These are phyloP conservation scores for Danionella cerebrum DNA, from an alignment of 2,113 vertebrate genomes.

Conservation along the genomic window DNA sequence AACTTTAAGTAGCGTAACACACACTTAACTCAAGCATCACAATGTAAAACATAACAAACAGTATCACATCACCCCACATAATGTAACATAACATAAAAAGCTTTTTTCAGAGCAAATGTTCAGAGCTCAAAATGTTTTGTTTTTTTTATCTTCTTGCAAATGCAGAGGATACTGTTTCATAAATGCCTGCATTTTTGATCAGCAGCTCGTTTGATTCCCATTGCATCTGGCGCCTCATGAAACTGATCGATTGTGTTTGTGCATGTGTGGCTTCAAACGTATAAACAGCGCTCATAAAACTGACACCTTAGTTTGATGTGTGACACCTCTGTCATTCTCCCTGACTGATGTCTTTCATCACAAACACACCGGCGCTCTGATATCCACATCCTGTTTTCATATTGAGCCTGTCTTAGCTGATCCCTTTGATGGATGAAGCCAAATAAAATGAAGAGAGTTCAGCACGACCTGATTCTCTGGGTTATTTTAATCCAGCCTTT, in stretches of 20 bases:
- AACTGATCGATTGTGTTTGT: slow-evolving; percentile 11
- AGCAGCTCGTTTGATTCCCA: not conserved
- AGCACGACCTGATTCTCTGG: not conserved
- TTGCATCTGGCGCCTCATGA: slow-evolving; percentile 26
- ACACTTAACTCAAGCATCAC: too few species aligned
- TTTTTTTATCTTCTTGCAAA: not conserved
- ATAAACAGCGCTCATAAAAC: slow-evolving; percentile 41
- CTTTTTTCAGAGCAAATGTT: too few species aligned
- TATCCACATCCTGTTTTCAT: slow-evolving; percentile 36
- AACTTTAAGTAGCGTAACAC: too few species aligned
- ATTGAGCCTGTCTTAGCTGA: slow-evolving; percentile 8
- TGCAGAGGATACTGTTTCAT: not conserved
- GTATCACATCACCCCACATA: too few species aligned
- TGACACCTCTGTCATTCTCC: slow-evolving; percentile 43
- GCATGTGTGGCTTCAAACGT: slow-evolving; percentile 7
- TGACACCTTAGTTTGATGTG: slow-evolving; percentile 48
- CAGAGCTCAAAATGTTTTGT: too few species aligned
- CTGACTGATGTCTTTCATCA: slow-evolving; percentile 41
- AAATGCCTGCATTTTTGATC: not conserved
- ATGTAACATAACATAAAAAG: too few species aligned
- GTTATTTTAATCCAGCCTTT: not conserved
- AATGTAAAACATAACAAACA: too few species aligned
- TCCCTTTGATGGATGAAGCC: slow-evolving; percentile 22
- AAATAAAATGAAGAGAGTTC: slow-evolving; percentile 3
- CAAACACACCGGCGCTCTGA: slow-evolving; percentile 14